These are phyloP conservation scores for Lasioglossum malachurum DNA, from an alignment of 2,888 invertebrate species.

Conservation along the genomic window DNA sequence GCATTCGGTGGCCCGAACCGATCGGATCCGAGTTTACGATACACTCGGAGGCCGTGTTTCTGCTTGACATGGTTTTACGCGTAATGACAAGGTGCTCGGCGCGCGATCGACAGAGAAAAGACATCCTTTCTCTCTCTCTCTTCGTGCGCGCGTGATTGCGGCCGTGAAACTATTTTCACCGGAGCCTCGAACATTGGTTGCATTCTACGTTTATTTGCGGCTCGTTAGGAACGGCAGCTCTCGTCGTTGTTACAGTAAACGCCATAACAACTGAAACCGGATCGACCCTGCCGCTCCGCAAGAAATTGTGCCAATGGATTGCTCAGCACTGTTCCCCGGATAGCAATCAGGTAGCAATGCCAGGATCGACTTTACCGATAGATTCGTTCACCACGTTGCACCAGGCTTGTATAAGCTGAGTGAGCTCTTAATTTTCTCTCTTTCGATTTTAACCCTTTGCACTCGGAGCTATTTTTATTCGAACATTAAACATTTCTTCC, in stretches of 20 bases:
- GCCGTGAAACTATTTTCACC: not conserved
- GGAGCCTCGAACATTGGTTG: not conserved
- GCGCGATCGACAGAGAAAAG: constrained; percentile 12
- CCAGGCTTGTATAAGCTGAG: not conserved
- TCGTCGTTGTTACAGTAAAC: constrained; percentile 42
- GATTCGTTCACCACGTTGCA: not conserved
- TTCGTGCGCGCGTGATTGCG: constrained; percentile 20
- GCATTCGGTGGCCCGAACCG: not conserved
- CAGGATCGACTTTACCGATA: constrained; percentile 3
- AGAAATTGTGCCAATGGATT: constrained; percentile 41
- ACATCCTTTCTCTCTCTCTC: not conserved
- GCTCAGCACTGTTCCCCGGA: not conserved
- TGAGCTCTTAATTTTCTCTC: not conserved
- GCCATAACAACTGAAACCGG: constrained; percentile 37
- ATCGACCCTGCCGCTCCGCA: constrained; percentile 19
- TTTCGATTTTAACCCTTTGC: not conserved
- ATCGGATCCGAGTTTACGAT: constrained; percentile 23
- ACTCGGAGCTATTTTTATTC: too few relatives aligned
- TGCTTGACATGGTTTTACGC: constrained; percentile 37
- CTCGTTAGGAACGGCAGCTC: constrained; percentile 25
- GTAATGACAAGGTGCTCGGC: constrained; percentile 36
- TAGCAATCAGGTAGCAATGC: constrained; percentile 2
- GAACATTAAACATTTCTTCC: too few relatives aligned
- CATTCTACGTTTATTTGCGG: constrained; percentile 20
- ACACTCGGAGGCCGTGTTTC: not conserved